phyloP scores from a whole-genome alignment of 2,888 invertebrate species.

The Pandemis corylana region DNA sequence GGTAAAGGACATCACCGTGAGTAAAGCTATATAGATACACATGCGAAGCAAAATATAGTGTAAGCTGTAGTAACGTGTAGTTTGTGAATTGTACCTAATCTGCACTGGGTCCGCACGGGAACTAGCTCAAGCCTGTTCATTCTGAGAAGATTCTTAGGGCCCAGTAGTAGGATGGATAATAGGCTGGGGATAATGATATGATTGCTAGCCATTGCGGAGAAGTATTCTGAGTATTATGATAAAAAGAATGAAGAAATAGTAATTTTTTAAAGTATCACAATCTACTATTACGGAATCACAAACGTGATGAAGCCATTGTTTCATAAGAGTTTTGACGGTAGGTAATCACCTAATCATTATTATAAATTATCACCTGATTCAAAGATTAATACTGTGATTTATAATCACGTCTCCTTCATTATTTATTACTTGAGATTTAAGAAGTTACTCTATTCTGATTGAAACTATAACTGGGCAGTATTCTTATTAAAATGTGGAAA shows the following conservation, averaged over 20 bases:
- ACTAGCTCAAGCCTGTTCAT: no score
- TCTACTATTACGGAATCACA: slow-evolving; percentile 21
- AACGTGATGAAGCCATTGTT: slow-evolving; percentile 33
- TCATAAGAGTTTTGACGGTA: slow-evolving; percentile 32
- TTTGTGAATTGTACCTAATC: no score
- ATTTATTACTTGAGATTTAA: slow-evolving; percentile 21
- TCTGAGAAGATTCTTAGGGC: no score
- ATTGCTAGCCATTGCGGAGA: neutral
- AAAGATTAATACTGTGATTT: slow-evolving; percentile 32
- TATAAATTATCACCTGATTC: slow-evolving; percentile 25
- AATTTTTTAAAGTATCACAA: slow-evolving; percentile 2
- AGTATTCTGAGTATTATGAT: neutral
- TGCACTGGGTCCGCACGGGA: no score
- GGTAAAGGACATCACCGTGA: no score
- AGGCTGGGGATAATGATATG: no score
- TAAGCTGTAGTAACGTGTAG: no score
- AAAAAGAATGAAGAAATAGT: slow-evolving; percentile 9
- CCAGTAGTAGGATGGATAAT: no score
- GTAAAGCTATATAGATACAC: no score
- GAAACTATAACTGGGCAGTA: neutral
- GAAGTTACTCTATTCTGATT: slow-evolving; percentile 12
- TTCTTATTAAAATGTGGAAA: slow-evolving; percentile 57
- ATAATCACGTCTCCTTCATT: slow-evolving; percentile 49
- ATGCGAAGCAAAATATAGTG: no score
- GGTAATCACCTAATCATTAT: slow-evolving; percentile 18